A percentile compares a stretch with the other conserved stretches of the same genome.
These are phyloP conservation scores for Sminthurides aquaticus DNA, from an alignment of 2,888 invertebrate species.

Conservation along the genomic window DNA sequence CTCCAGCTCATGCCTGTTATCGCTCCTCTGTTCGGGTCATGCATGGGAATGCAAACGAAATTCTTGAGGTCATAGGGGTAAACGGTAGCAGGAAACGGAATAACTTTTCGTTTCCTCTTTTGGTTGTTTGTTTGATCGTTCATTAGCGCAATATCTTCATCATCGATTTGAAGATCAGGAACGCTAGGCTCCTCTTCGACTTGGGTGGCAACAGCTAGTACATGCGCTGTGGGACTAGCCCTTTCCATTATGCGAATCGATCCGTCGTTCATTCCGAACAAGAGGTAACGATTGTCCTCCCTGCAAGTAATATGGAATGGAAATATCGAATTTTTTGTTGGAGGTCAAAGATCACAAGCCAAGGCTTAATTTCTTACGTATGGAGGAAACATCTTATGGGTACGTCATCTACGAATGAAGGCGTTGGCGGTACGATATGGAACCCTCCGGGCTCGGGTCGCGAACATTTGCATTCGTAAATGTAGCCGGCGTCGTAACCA, in stretches of 20 bases:
- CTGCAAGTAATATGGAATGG: conserved; percentile 49
- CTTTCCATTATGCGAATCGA: conserved; percentile 51
- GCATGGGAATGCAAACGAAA: conserved; percentile 65
- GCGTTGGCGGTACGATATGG: conserved; percentile 50
- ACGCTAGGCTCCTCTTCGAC: background rate
- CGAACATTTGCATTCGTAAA: conserved; percentile 55
- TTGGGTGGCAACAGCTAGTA: background rate
- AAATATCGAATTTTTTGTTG: no score
- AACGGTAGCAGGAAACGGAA: conserved; percentile 30
- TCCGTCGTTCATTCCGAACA: conserved; percentile 59
- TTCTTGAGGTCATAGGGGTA: conserved; percentile 50
- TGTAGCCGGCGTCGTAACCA: conserved; percentile 61
- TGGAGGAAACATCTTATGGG: conserved; percentile 55
- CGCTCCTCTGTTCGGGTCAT: conserved; percentile 63
- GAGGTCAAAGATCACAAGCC: background rate
- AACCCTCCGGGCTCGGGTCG: conserved; percentile 46
- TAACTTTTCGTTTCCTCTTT: conserved; percentile 19
- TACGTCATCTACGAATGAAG: conserved; percentile 53
- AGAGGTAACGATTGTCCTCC: conserved; percentile 50
- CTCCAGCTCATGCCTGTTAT: conserved; percentile 60
- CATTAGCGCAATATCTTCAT: background rate
- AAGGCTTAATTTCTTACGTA: conserved; percentile 52
- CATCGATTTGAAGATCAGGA: background rate
- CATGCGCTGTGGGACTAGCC: background rate
- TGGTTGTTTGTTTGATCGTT: background rate